A percentile compares a stretch with the other conserved stretches of the same genome.
Evolutionary conservation across 2,113 vertebrate species (phyloP).

Genomic region (Enhydra lutris): DNA sequence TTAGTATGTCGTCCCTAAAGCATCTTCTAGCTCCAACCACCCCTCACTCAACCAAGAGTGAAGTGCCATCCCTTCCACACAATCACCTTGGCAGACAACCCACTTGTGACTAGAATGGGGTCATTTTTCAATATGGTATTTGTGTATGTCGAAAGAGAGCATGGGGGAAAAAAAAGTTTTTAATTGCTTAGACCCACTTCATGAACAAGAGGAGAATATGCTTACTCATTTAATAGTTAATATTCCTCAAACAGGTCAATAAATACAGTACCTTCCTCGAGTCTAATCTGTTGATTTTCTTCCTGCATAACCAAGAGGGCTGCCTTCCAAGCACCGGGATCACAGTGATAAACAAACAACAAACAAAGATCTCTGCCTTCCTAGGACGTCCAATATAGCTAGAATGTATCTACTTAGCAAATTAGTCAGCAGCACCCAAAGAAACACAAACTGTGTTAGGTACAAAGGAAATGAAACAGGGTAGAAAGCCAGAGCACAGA

Average conservation of each 20-base stretch:
- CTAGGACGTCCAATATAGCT: fast-evolving
- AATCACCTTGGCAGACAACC: neutral
- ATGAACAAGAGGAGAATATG: neutral
- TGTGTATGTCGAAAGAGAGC: neutral
- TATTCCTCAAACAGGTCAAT: neutral
- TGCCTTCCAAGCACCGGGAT: neutral
- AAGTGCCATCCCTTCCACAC: no score
- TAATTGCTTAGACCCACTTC: neutral
- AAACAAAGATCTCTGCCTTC: neutral
- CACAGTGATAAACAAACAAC: neutral
- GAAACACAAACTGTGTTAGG: neutral
- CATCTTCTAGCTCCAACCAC: neutral
- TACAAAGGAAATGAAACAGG: neutral
- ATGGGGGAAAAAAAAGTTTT: neutral
- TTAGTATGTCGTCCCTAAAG: fast-evolving
- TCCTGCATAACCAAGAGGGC: neutral
- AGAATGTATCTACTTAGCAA: neutral
- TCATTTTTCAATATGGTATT: neutral
- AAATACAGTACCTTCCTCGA: neutral
- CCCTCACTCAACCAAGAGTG: neutral
- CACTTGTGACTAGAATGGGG: neutral
- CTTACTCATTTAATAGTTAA: neutral
- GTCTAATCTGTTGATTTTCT: neutral
- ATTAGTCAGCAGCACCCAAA: neutral
- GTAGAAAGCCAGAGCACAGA: fast-evolving